Base-by-base conservation (phyloP, 2,888 invertebrate genomes). In the Notodonta ziczac region DNA sequence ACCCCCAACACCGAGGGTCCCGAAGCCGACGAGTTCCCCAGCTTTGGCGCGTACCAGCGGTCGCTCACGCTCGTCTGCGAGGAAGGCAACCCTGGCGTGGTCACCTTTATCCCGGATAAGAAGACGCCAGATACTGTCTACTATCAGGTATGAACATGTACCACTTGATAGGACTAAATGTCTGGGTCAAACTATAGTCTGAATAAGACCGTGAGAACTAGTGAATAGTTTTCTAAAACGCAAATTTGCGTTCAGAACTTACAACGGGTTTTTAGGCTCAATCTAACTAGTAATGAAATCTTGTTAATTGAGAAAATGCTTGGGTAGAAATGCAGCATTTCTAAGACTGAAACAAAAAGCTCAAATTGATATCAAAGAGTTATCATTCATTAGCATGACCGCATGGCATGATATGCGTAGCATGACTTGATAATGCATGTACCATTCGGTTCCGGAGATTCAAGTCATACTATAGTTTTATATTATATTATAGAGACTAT, bases 41-140 rank as follows among this genome's bases (percentile, higher is more conserved):
- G 98, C 10, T 98, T 98, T 82, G 98, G 98, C 0, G 98, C 98
- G 6, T 98, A 97, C 86, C 98, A 98, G 88, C 94, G 98, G 40
- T 96, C 96, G 0, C 89, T 98, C 24, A 96, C 97, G 16, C 94
- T 98, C 2, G 95, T 96, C 74, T 98, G 98, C 84, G 98, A 98
- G 80, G 94, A 94, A 62, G 98, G 98, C 5, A 96, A 96, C 76
- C 97, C 98, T 0, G 98, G 97, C 10, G 94, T 98, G 51, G 95
- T 98, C 50, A 95, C 96, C 66, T 98, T 98, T 97, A 97, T 96
- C 0, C 98, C 98, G 0, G 97, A 98, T 85, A 90, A 94, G 61
- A 94, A 96, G 74, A 98, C 98, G 0, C 98, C 98, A 0, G 97
- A 98, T 84, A 97, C 97, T 8, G 97, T 98, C 50, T 98, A 98